Evolutionary conservation across 2,113 vertebrate species (phyloP).

Genomic region (Kryptolebias marmoratus): DNA sequence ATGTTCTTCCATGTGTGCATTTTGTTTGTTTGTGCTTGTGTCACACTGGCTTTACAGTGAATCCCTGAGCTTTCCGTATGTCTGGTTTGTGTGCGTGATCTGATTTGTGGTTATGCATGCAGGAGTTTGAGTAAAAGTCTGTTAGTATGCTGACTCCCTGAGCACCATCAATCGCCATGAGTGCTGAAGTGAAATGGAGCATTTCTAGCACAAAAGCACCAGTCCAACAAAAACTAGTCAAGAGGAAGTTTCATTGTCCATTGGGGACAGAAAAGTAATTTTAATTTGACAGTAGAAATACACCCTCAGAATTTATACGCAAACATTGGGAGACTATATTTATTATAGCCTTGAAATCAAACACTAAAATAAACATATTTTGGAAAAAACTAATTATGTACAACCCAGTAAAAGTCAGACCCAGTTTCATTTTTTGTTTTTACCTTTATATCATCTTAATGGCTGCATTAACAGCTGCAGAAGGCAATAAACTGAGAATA

Average conservation of each 20-base stretch:
- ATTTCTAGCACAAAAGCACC: conserved; percentile 34
- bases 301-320: background rate
- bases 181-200: conserved; percentile 36
- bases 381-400: conserved; percentile 44
- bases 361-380: conserved; percentile 21
- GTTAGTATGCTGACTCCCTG: conserved; percentile 29
- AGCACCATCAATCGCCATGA: conserved; percentile 27
- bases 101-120: conserved; percentile 28
- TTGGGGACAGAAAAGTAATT: background rate
- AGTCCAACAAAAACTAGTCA: conserved; percentile 46
- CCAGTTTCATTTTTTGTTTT: background rate
- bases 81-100: conserved; percentile 19
- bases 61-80: conserved; percentile 38
- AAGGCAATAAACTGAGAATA: background rate
- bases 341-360: conserved; percentile 26
- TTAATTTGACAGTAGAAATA: background rate
- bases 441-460: conserved; percentile 27
- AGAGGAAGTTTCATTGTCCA: background rate
- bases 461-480: background rate
- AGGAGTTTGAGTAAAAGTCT: conserved; percentile 48
- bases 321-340: background rate
- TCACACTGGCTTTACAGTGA: conserved; percentile 30
- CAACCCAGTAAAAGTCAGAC: conserved; percentile 25
- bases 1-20: conserved; percentile 40
- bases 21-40: conserved; percentile 44